Evolutionary conservation across 2,113 vertebrate species (phyloP), one percentile per base, ranked within the genome.

Genomic region (Eclectus roratus): DNA sequence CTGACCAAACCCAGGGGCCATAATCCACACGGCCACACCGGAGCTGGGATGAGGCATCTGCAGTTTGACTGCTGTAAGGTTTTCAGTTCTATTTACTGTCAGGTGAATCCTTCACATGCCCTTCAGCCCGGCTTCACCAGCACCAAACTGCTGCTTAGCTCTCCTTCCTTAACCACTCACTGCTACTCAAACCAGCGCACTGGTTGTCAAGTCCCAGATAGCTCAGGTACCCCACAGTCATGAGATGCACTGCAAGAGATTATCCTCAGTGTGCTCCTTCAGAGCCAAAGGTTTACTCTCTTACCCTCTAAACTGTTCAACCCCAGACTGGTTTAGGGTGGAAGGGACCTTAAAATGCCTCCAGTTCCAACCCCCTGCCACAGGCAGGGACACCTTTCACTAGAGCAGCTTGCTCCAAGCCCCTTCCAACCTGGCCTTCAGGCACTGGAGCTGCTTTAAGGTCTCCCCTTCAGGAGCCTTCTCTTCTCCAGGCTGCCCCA

Each of bases 21-120:
- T 13, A 68, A 60, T 25, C 46, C 89, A 58, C 52, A 79, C 95
- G 87, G 93, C 80, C 93, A 79, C 27, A 23, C 66, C 85, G 73
- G 35, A 20, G 82, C 83, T 27, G 24, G 50, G 80, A 61, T 90
- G 19, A 80, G n/a, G 44, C 55, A 47, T 17, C 61, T 69, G 55
- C 61, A 44, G 27, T 23, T 60, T 37, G 53, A 33, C 13, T 28
- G 24, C 68, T 83, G 19, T 19, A 39, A 56, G 60, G 93, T 84
- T 95, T 97, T 89, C 50, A 79, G 96, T 97, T 96, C 97, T 69
- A 39, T 69, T 88, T 65, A 84, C 89, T 88, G 91, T 96, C 86
- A 96, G 93, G 81, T 80, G 89, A 95, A 92, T 87, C 88, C 93
- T 96, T 71, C 88, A 84, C 39, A 68, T 33, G 80, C 66, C 92